Evolutionary conservation across 2,113 vertebrate species (phyloP).

Genomic region (Tretioscincus oriximinensis): DNA sequence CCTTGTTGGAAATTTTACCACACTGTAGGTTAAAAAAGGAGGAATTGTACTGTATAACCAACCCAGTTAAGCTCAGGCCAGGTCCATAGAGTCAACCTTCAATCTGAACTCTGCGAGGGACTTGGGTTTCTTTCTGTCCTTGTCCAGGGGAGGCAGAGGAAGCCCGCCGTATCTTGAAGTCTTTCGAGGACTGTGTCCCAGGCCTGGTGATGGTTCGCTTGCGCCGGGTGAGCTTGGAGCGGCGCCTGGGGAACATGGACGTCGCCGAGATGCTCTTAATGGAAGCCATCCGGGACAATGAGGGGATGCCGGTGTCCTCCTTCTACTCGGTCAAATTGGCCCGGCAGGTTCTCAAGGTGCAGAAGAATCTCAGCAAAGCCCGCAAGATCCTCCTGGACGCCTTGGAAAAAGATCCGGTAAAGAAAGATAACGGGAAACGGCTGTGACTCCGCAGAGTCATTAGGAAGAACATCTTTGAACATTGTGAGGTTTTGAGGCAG

Average conservation of each 20-base stretch:
- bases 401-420: conserved; percentile 78
- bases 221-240: conserved; percentile 77
- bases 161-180: conserved; percentile 73
- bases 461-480: background rate
- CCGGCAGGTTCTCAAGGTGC: conserved; percentile 75
- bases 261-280: conserved; percentile 73
- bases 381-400: conserved; percentile 75
- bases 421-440: background rate
- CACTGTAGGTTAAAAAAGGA: too few relatives aligned
- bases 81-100: too few relatives aligned
- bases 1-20: too few relatives aligned
- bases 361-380: conserved; percentile 69
- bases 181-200: conserved; percentile 72
- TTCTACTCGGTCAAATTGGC: conserved; percentile 84
- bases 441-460: too few relatives aligned
- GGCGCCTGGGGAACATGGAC: conserved; percentile 74
- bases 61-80: too few relatives aligned
- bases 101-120: background rate
- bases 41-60: too few relatives aligned
- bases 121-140: background rate
- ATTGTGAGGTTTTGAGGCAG: too few relatives aligned
- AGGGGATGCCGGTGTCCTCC: conserved; percentile 71
- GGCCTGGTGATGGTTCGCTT: conserved; percentile 77
- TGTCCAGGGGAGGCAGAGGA: conserved; percentile 71
- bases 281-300: conserved; percentile 74